These are phyloP conservation scores for Sternotherus odoratus DNA, from an alignment of 2,797 vertebrate genomes.

Conservation along the genomic window DNA sequence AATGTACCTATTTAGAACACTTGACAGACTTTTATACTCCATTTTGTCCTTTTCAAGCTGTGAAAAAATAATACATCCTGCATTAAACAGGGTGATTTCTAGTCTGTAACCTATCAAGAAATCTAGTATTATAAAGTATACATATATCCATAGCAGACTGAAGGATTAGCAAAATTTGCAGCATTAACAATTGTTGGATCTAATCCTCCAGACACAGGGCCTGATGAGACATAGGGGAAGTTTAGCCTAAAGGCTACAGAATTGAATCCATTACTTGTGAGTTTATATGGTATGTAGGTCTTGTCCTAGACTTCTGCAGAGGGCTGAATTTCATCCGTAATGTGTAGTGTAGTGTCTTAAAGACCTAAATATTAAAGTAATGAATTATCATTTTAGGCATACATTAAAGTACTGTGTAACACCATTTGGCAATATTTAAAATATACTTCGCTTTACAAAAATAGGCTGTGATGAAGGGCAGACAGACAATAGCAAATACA, in stretches of 20 bases:
- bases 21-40: not conserved
- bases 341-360: not conserved
- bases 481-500: not conserved
- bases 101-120: not conserved
- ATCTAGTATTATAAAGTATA: not conserved
- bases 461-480: not conserved
- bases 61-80: too few relatives aligned
- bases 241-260: not conserved
- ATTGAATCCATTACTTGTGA: not conserved
- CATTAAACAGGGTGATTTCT: not conserved
- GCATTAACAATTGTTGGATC: not conserved
- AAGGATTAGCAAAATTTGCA: not conserved
- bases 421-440: not conserved
- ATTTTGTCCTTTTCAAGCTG: not conserved
- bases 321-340: not conserved
- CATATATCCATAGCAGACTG: not conserved
- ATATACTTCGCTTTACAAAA: not conserved
- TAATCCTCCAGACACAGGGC: not conserved
- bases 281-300: not conserved
- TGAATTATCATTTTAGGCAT: not conserved
- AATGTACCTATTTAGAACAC: not conserved
- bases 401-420: fast-evolving
- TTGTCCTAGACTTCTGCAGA: not conserved
- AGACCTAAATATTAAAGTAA: not conserved
- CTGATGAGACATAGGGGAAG: not conserved